Conservation (phyloP, 1,140 invertebrate genomes). For the Ridgeia piscesae region DNA sequence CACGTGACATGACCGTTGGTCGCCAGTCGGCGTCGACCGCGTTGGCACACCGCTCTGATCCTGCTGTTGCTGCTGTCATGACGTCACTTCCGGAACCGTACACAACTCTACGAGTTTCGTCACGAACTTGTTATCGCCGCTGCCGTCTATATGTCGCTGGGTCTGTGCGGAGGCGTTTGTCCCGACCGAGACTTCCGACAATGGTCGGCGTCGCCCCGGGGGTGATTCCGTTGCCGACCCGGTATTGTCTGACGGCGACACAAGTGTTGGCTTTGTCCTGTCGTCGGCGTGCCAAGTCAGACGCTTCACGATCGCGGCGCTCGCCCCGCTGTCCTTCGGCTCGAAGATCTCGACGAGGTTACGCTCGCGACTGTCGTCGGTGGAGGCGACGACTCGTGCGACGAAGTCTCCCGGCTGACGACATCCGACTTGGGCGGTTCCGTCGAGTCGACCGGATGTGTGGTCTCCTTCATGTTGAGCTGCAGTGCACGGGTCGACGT, state of each 20-base stretch:
- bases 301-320: too few relatives aligned
- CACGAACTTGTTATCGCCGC: slow-evolving; percentile 11
- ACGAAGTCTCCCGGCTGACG: not conserved
- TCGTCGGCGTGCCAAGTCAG: too few relatives aligned
- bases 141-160: not conserved
- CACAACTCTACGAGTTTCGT: not conserved
- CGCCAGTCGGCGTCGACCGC: not conserved
- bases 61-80: not conserved
- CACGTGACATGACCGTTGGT: not conserved
- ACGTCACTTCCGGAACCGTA: not conserved
- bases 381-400: not conserved
- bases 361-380: not conserved
- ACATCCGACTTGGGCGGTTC: not conserved
- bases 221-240: not conserved
- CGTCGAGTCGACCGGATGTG: not conserved
- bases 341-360: not conserved
- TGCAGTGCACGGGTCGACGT: not conserved
- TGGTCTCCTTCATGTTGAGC: not conserved
- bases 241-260: too few relatives aligned
- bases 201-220: not conserved
- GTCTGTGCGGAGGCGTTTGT: not conserved
- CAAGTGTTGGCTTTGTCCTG: too few relatives aligned
- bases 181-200: not conserved
- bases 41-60: not conserved
- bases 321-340: not conserved